Base-by-base conservation (phyloP, 2,113 vertebrate genomes). In the Cyprinodon variegatus region DNA sequence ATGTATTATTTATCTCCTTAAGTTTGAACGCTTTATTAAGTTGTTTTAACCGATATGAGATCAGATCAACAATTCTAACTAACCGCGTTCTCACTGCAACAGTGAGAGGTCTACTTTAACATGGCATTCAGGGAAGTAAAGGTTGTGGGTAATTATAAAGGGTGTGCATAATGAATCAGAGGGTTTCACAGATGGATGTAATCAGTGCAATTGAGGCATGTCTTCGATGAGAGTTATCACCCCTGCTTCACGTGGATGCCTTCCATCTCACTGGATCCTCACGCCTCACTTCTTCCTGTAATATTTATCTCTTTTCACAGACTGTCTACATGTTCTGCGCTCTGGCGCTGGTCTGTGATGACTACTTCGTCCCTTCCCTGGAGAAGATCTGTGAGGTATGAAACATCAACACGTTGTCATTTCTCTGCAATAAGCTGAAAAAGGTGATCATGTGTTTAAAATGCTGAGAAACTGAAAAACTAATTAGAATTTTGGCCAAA, bases 291-390 rank as follows among this genome's bases (percentile, higher is more conserved):
- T 29, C 13, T 20, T 43, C 38, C 68, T 81, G 37, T 78, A 7
- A 74, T 70, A 38, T 62, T 65, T 14, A 50, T 70, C 11, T 81
- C 41, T 80, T 43, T 78, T 88, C 10, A 79, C 89, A 98, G 97
- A 95, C 96, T 0, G 95, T 98, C 84, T 98, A 98, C 85, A 96
- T 98, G 96, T 98, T 98, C 87, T 98, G 97, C 3, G 96, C 96
- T 0, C 89, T 98, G 90, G 97, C 97, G 9, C 95, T 98, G 4
- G 96, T 98, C 67, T 98, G 97, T 10, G 97, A 98, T 53, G 97
- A 98, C 93, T 98, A 97, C 94, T 98, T 98, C 3, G 97, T 98
- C 65, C 97, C 97, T 46, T 98, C 97, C 0, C 86, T 98, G 95
- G 97, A 98, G 76, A 98, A 98, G 93, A 96, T 98, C 86, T 97